Conservation (phyloP, 92 coral and sea anemone species). For the Meandrina meandrites region DNA sequence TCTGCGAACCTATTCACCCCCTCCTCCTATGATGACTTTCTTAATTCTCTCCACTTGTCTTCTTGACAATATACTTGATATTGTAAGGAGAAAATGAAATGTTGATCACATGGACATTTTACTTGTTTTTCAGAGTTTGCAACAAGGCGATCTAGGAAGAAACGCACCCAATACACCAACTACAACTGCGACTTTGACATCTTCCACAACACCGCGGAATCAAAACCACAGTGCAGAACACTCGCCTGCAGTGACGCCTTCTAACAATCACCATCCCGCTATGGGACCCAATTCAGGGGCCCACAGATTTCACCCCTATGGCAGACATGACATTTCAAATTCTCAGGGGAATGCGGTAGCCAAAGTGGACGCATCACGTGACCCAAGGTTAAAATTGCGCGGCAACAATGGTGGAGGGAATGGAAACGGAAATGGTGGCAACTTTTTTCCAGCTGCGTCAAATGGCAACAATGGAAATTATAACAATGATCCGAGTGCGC, state of each 20-base stretch:
- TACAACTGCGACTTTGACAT: slow-evolving; percentile 40
- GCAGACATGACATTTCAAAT: slow-evolving; percentile 61
- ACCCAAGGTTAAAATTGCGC: slow-evolving; percentile 86
- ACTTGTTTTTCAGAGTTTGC: slow-evolving; percentile 28
- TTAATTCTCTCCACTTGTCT: too few species aligned
- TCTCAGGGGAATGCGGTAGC: slow-evolving; percentile 53
- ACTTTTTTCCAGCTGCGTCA: slow-evolving; percentile 5
- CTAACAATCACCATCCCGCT: slow-evolving; percentile 64
- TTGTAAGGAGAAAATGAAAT: too few species aligned
- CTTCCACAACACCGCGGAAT: slow-evolving; percentile 38
- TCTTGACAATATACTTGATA: too few species aligned
- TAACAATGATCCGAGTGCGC: slow-evolving; percentile 56
- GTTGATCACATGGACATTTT: background rate
- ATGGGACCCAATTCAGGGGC: slow-evolving; percentile 33
- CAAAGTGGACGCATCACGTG: slow-evolving; percentile 80
- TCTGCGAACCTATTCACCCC: too few species aligned
- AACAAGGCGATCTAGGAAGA: slow-evolving; percentile 74
- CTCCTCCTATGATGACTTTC: too few species aligned
- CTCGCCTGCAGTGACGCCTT: slow-evolving; percentile 41
- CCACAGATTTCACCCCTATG: slow-evolving; percentile 89
- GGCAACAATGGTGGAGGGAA: slow-evolving; percentile 59
- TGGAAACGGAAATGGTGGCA: slow-evolving; percentile 56
- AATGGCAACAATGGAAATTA: slow-evolving; percentile 48
- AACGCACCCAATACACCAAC: slow-evolving; percentile 62
- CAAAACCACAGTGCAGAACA: slow-evolving; percentile 59